phyloP scores from a whole-genome alignment of 2,888 invertebrate species.

The Agrotis exclamationis region DNA sequence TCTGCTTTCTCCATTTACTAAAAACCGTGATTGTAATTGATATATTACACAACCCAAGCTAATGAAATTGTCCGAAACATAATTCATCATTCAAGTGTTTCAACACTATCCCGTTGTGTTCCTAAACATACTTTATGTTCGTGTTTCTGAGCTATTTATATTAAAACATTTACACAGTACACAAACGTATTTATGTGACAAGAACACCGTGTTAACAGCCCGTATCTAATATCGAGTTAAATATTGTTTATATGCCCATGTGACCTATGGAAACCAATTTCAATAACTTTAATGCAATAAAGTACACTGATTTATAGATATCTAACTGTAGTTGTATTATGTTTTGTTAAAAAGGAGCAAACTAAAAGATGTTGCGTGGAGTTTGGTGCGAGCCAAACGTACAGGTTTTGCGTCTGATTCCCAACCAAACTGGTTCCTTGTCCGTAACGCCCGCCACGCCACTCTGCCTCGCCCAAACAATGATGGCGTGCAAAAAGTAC shows the following conservation, averaged over 20 bases:
- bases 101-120: constrained; percentile 31
- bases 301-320: constrained; percentile 13
- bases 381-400: constrained; percentile 52
- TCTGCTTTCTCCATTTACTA: constrained; percentile 61
- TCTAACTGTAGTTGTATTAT: constrained; percentile 30
- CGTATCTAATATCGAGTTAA: constrained; percentile 28
- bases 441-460: constrained; percentile 85
- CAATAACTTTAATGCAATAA: constrained; percentile 25
- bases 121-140: constrained; percentile 31
- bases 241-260: constrained; percentile 34
- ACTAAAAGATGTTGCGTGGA: constrained; percentile 46
- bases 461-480: constrained; percentile 83
- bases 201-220: constrained; percentile 47
- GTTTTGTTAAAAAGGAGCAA: constrained; percentile 41
- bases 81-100: constrained; percentile 51
- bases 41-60: constrained; percentile 25
- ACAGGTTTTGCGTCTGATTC: constrained; percentile 67
- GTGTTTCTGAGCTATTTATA: constrained; percentile 48
- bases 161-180: constrained; percentile 46
- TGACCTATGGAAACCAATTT: constrained; percentile 26
- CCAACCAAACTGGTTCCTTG: constrained; percentile 81
- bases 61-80: constrained; percentile 29
- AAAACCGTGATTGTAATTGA: constrained; percentile 56
- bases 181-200: constrained; percentile 48
- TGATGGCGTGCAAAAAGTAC: constrained; percentile 73